Percentiles rank a stretch among this genome's conserved stretches.
These are phyloP conservation scores for Eunapius fragilis DNA, from an alignment of 37 sponge, comb jelly and placozoan species.

Conservation along the genomic window DNA sequence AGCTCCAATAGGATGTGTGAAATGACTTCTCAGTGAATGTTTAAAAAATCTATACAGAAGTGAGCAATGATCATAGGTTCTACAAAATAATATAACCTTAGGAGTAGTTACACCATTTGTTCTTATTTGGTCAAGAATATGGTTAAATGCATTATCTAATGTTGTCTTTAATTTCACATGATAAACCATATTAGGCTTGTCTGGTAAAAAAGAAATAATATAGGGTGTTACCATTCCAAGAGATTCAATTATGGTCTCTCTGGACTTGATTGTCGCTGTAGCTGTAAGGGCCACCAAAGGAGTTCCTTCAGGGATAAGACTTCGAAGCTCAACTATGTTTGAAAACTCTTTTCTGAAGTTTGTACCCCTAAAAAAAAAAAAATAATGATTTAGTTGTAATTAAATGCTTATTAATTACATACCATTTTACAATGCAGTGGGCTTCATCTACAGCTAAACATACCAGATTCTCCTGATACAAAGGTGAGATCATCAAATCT, in stretches of 20 bases:
- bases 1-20: constrained; percentile 17
- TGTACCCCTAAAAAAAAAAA: constrained; percentile 14
- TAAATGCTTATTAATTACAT: not conserved
- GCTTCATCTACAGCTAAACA: constrained; percentile 40
- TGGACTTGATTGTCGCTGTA: constrained; percentile 9
- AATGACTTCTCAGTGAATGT: not conserved
- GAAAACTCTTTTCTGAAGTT: constrained; percentile 26
- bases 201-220: too few relatives aligned
- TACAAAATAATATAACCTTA: constrained; percentile 23
- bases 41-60: constrained; percentile 6
- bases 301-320: constrained; percentile 20
- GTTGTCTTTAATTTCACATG: too few relatives aligned
- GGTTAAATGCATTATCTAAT: not conserved
- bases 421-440: constrained; percentile 36
- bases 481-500: not conserved
- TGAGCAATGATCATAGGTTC: constrained; percentile 1
- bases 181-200: too few relatives aligned
- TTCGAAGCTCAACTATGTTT: constrained; percentile 17
- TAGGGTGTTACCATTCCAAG: constrained; percentile 7
- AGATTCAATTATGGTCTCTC: not conserved
- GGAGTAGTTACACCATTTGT: not conserved
- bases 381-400: not conserved
- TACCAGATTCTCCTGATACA: not conserved
- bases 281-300: constrained; percentile 38
- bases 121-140: not conserved